phyloP scores from a whole-genome alignment of 2,888 invertebrate genomes.

The Tachina lurida region DNA sequence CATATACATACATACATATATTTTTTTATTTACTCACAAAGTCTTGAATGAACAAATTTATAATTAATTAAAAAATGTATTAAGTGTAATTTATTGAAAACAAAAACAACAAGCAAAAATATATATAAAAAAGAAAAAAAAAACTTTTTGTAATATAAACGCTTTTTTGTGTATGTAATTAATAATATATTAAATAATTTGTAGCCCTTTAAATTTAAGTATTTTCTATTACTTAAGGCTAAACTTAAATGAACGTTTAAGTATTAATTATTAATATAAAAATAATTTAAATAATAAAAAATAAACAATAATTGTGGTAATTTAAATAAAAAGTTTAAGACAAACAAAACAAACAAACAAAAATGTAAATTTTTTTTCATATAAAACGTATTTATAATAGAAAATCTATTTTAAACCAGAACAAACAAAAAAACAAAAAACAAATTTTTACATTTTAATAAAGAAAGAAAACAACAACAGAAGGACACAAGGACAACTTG shows the following conservation, averaged over 20 bases:
- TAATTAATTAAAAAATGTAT: conserved; percentile 9
- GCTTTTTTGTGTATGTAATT: conserved; percentile 63
- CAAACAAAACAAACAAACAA: background rate
- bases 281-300: background rate
- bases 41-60: conserved; percentile 21
- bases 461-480: background rate
- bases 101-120: background rate
- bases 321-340: conserved; percentile 12
- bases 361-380: conserved; percentile 33
- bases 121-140: background rate
- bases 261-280: conserved; percentile 11
- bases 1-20: conserved; percentile 57
- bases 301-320: conserved; percentile 42
- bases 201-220: conserved; percentile 45
- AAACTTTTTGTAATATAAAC: conserved; percentile 35
- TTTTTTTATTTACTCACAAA: conserved; percentile 49
- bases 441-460: conserved; percentile 33
- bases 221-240: conserved; percentile 53
- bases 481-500: no score
- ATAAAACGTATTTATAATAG: conserved; percentile 54
- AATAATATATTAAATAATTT: conserved; percentile 54
- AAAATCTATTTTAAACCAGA: conserved; percentile 56
- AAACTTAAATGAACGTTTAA: conserved; percentile 36
- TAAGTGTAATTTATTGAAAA: conserved; percentile 49
- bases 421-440: conserved; percentile 12